Evolutionary conservation across 2,888 invertebrate genomes (phyloP).

Genomic region (Latrodectus elegans): DNA sequence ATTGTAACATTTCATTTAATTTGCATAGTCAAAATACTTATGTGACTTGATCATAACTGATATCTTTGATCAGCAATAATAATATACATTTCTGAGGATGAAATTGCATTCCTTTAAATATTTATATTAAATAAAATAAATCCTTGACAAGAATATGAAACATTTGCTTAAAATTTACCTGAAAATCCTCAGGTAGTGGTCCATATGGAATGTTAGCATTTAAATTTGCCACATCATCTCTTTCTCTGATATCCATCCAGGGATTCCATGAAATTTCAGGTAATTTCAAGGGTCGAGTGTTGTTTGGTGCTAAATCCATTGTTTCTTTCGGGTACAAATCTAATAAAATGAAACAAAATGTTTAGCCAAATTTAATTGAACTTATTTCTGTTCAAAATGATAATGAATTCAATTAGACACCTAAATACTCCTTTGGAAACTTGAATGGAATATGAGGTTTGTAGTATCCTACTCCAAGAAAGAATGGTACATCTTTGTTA

Average conservation of each 20-base stretch:
- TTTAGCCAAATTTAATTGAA: neutral
- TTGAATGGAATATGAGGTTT: constrained; percentile 95
- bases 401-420: constrained; percentile 76
- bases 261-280: constrained; percentile 91
- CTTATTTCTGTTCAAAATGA: neutral
- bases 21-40: no score
- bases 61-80: no score
- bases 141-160: no score
- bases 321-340: constrained; percentile 81
- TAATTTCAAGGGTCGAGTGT: constrained; percentile 78
- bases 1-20: no score
- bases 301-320: constrained; percentile 77
- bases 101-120: neutral
- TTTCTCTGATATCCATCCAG: constrained; percentile 85
- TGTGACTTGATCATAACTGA: no score
- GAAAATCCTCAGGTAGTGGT: constrained; percentile 80
- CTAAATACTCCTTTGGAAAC: constrained; percentile 84
- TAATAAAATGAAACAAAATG: constrained; percentile 72
- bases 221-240: constrained; percentile 84
- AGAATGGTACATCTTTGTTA: constrained; percentile 80
- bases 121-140: neutral
- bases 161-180: constrained; percentile 71
- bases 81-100: no score
- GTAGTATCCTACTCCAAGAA: constrained; percentile 90
- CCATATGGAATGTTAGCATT: constrained; percentile 89